These are phyloP conservation scores for Lineus longissimus DNA, from an alignment of 1,140 invertebrate genomes.

Conservation along the genomic window DNA sequence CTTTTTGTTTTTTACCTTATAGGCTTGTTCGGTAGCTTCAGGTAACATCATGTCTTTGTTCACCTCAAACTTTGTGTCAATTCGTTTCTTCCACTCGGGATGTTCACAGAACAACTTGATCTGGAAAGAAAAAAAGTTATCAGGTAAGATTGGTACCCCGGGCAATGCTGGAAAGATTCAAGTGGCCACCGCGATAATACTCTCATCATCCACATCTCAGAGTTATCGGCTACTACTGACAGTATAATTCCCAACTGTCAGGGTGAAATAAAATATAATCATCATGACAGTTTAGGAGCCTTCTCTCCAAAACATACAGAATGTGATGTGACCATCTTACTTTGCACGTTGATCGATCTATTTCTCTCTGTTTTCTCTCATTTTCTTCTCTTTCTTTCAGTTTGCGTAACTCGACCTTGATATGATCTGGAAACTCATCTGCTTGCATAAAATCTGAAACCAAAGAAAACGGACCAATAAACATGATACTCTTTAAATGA, in stretches of 20 bases:
- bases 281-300: no score
- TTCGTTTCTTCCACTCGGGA: conserved; percentile 58
- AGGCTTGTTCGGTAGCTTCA: conserved; percentile 61
- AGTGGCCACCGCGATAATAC: no score
- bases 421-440: conserved; percentile 72
- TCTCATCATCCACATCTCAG: no score
- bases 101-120: conserved; percentile 65
- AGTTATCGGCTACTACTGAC: no score
- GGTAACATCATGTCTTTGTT: conserved; percentile 61
- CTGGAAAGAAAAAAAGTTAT: conserved; percentile 31
- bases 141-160: no score
- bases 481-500: no score
- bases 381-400: conserved; percentile 68
- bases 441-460: conserved; percentile 61
- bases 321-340: no score
- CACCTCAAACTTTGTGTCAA: conserved; percentile 59
- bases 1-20: conserved; percentile 50
- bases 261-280: no score
- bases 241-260: no score
- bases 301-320: no score
- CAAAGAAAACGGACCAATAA: conserved; percentile 9
- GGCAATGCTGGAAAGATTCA: no score
- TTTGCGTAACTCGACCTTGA: conserved; percentile 64
- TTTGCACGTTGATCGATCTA: conserved; percentile 63
- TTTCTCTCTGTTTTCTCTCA: conserved; percentile 60